Evolutionary conservation across 2,797 vertebrate species (phyloP), one percentile per base, ranked within the genome.

Genomic region (Galagoides demidoff): DNA sequence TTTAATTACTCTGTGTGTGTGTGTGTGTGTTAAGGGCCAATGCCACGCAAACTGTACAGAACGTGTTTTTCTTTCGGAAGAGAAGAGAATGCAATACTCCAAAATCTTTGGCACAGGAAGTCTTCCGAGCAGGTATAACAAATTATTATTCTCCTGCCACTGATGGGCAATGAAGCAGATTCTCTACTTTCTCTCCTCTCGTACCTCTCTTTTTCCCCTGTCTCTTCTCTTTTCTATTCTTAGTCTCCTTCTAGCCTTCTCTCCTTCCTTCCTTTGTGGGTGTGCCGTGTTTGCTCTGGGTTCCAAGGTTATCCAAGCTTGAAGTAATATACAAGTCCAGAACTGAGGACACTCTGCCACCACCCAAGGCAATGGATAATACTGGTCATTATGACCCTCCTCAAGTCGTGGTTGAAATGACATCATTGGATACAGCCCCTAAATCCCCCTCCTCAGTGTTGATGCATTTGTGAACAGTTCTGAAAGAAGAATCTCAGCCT

Each of bases 401-500:
- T 78, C 45, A 81, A 89, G 70, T 73, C 22, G 0, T 34, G 27
- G 17, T 43, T 85, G 57, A 96, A 89, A 77, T 64, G 79, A 73
- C 14, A 20, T 63, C 43, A 59, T 17, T 88, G 68, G 78, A 37
- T 49, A 52, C 43, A 76, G 61, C 88, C 43, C 84, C 86, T 31
- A 70, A 82, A 86, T 61, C 70, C 29, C 74, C 71, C 37, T n/a
- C 68, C 8, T 59, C 25, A 94, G 57, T 64, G 59, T 82, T 1
- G 2, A 29, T 86, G 31, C 66, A n/a, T 95, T 82, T 90, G 34
- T 76, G 92, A 92, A 63, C 70, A 17, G 10, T 81, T 93, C 89
- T 93, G 86, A 92, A 94, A 89, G 64, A 27, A 59, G 66, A 74
- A 66, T 64, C 71, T 88, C 86, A 83, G 71, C n/a, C 45, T 84